Conservation (phyloP, 2,797 vertebrate species). For the Rhynchotus rufescens region DNA sequence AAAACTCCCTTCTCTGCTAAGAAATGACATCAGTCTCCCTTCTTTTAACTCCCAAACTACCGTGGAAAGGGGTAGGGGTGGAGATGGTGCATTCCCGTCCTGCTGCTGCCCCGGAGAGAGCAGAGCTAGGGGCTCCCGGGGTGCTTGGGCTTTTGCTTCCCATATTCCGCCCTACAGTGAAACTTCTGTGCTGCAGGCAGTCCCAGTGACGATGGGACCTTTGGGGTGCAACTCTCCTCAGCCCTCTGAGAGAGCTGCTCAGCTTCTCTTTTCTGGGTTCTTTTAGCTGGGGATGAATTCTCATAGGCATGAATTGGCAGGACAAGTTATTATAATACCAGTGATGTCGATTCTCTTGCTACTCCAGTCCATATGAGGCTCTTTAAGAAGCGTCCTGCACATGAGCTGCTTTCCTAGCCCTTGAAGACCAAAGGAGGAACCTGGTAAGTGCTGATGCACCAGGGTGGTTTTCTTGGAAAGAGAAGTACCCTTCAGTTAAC, state of each 20-base stretch:
- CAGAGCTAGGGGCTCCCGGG: rapidly evolving
- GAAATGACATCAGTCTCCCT: background rate
- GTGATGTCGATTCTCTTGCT: background rate
- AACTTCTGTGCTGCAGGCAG: background rate
- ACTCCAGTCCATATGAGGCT: background rate
- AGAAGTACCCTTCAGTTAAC: conserved; percentile 19
- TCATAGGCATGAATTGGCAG: background rate
- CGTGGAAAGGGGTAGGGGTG: rapidly evolving
- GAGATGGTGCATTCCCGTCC: background rate
- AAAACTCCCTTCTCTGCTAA: background rate
- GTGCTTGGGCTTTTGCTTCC: background rate
- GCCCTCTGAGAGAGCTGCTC: background rate
- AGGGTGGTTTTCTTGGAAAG: conserved; percentile 25
- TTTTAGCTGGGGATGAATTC: background rate
- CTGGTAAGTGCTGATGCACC: background rate
- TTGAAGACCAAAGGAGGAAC: background rate
- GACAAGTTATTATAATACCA: background rate
- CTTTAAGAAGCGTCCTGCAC: rapidly evolving
- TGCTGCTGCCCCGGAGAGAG: background rate
- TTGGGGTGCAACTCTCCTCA: background rate
- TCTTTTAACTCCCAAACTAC: background rate
- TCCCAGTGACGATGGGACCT: background rate
- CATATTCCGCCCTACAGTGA: background rate
- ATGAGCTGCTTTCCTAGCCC: background rate
- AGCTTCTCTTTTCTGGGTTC: background rate